Evolutionary conservation across 1,140 invertebrate species (phyloP), one percentile per base, ranked within the genome.

Genomic region (Bathynomus jamesi): DNA sequence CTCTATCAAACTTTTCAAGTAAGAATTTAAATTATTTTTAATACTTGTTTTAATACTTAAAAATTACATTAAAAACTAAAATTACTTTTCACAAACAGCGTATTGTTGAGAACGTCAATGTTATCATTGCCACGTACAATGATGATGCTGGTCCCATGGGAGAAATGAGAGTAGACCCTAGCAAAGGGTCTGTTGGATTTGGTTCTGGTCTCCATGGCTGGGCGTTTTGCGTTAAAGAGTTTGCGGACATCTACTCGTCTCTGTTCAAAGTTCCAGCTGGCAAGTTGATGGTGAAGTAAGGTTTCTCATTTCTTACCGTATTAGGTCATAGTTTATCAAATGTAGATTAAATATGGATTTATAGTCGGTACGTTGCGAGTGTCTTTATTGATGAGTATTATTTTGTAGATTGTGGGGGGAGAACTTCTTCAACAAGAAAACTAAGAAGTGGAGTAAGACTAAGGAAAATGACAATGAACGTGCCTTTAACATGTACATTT

Each of bases 221-320:
- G 98, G 98, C 98, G 67, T 99, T 99, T 83, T 99, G 97, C 66
- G 86, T 99, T 53, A 99, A 99, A 85, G 96, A 99, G 85, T 99
- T 99, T 86, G 89, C 97, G 69, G 95, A 99, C 84, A 97, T 99
- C 90, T 99, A 99, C 82, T 90, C 95, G 31, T 92, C 93, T 79
- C 99, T 99, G 84, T 99, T 99, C 87, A 96, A 96, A 84, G 96
- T 99, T 79, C 93, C 97, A 82, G 89, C 94, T 73, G 91, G 92
- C 65, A 99, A 99, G 82, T 87, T 99, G 79, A 99, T 99, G 96
- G 96, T 93, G 84, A 83, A 85, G 72, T 76, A 65, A 74, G 71
- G n/a, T n/a, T n/a, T n/a, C n/a, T n/a, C n/a, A n/a, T n/a, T n/a
- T n/a, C n/a, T n/a, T n/a, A n/a, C n/a, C n/a, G n/a, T n/a, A n/a